Evolutionary conservation across 2,888 invertebrate species (phyloP), one percentile per base, ranked within the genome.

Genomic region (Drosophila kambysellisi): DNA sequence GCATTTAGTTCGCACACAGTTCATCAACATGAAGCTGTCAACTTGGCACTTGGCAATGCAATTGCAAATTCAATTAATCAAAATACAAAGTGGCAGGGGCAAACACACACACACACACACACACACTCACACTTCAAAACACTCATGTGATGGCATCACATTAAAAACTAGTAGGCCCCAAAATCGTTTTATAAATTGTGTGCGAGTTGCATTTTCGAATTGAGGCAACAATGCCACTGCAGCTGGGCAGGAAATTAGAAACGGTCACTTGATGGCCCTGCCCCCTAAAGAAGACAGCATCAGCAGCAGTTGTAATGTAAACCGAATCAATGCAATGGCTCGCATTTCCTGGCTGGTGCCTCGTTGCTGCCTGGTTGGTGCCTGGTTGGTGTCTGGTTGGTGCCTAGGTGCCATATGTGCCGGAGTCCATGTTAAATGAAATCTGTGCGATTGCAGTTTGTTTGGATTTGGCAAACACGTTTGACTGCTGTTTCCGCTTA

Each of bases 1-100:
- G 56, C 43, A 25, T 0, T 9, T 4, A 3, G 37, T 25, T 54
- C 33, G 43, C 12, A 41, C 2, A 12, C 17, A 25, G 39, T 39
- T 29, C n/a, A 43, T 54, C 33, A 59, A n/a, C 29, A 54, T 50
- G 39, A 12, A 64, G 30, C 48, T 70, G 74, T 74, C 74, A 72
- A 37, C 25, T 65, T 54, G 70, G 52, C 48, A 64, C 41, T 64
- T 63, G 62, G 35, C 39, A 69, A 56, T 64, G 69, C 66, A 70
- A 60, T 62, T 70, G 82, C 65, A 77, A 82, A 79, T 85, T 88
- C 83, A 85, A 85, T 85, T 89, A 85, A 85, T 82, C 88, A 70
- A 81, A 82, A 85, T 70, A 39, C 57, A 43, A 17, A 53, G 35
- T 8, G 63, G 51, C 52, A 30, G 29, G 15, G 39, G 60, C 46